Evolutionary conservation across 2,888 invertebrate species (phyloP).

Genomic region (Ennomos erosarius): DNA sequence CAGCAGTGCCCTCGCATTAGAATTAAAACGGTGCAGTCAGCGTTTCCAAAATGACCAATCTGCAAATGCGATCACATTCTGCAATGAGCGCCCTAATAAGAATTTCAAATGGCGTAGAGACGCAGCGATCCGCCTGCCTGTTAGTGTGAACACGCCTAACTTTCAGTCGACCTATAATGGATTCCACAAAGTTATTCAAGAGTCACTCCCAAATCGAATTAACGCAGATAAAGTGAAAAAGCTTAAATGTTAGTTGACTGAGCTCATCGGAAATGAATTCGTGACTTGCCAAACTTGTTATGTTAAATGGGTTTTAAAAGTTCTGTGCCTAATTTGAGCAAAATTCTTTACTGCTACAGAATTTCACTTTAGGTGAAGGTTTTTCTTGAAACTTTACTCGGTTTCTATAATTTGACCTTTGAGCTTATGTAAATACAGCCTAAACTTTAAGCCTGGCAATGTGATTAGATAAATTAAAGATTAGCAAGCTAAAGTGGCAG

Average conservation of each 20-base stretch:
- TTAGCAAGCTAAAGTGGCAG: no score
- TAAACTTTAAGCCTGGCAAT: no score
- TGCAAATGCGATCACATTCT: constrained; percentile 51
- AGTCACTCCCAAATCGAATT: constrained; percentile 57
- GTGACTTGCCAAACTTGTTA: constrained; percentile 46
- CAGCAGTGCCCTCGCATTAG: constrained; percentile 17
- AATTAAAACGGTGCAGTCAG: constrained; percentile 34
- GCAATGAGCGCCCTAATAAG: constrained; percentile 55
- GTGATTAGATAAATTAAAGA: no score
- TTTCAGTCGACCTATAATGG: constrained; percentile 54
- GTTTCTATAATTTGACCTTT: no score
- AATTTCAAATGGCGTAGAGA: constrained; percentile 54
- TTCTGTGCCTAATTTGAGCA: constrained; percentile 24
- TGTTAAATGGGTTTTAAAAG: constrained; percentile 41
- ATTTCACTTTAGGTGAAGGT: constrained; percentile 1
- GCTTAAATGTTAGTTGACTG: constrained; percentile 44
- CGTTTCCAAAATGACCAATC: constrained; percentile 44
- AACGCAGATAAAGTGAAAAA: constrained; percentile 53
- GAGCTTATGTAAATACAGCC: no score
- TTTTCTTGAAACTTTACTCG: neutral
- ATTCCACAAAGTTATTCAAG: constrained; percentile 53
- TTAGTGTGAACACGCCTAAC: constrained; percentile 46
- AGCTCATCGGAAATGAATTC: constrained; percentile 45
- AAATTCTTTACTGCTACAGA: constrained; percentile 8
- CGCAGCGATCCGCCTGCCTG: constrained; percentile 42